phyloP scores from a whole-genome alignment of 2,113 vertebrate species.

The Nerophis lumbriciformis region DNA sequence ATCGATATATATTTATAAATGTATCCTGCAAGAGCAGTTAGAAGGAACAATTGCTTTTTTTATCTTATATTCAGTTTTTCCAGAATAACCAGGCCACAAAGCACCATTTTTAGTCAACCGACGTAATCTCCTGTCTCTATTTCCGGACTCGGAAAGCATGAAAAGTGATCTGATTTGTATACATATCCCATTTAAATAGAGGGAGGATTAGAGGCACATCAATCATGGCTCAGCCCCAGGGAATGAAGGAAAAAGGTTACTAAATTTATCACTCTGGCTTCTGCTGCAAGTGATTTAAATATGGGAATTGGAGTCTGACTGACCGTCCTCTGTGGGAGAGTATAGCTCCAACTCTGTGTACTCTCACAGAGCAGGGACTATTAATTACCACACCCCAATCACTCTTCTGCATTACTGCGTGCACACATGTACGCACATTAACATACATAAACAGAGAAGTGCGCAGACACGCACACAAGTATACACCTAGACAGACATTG shows the following conservation, averaged over 20 bases:
- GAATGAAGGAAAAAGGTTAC: constrained; percentile 69
- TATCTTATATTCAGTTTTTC: constrained; percentile 19
- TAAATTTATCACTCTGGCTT: constrained; percentile 72
- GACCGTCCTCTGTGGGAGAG: constrained; percentile 52
- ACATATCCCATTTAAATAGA: constrained; percentile 66
- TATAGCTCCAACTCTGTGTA: constrained; percentile 48
- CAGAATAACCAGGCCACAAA: constrained; percentile 38
- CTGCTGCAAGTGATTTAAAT: constrained; percentile 64
- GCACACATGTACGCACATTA: neutral
- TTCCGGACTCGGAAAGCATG: constrained; percentile 54
- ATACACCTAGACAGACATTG: neutral
- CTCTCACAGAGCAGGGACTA: constrained; percentile 43
- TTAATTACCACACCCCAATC: constrained; percentile 43
- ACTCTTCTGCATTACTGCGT: neutral
- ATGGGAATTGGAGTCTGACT: constrained; percentile 54
- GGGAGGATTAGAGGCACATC: constrained; percentile 68
- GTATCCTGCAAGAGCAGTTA: constrained; percentile 9
- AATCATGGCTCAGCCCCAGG: constrained; percentile 64
- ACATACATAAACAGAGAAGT: neutral
- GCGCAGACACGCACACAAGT: neutral
- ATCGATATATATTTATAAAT: constrained; percentile 6
- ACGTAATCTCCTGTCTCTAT: constrained; percentile 40
- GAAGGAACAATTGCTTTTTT: constrained; percentile 17
- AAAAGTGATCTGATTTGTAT: constrained; percentile 65
- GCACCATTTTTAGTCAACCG: constrained; percentile 35